Conservation (phyloP, 2,797 vertebrate species). For the Poecile montanus region DNA sequence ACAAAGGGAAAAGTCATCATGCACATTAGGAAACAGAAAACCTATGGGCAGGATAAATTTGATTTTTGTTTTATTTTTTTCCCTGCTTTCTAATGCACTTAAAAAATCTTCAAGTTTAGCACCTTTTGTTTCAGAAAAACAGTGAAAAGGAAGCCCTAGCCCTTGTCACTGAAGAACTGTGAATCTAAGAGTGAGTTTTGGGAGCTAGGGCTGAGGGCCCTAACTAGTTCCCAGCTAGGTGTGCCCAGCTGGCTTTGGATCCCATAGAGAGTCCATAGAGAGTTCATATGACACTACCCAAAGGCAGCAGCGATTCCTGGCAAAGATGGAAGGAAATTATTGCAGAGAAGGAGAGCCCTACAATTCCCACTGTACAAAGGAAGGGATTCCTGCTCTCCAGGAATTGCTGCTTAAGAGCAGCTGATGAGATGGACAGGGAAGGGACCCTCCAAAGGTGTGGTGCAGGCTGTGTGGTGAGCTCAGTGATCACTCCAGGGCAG, state of each 20-base stretch:
- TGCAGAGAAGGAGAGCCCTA: background rate
- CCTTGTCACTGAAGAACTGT: background rate
- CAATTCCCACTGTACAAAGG: background rate
- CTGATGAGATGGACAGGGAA: background rate
- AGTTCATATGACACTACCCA: background rate
- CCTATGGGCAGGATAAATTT: background rate
- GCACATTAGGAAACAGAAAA: background rate
- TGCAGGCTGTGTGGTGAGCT: background rate
- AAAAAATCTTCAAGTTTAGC: background rate
- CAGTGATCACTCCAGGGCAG: background rate
- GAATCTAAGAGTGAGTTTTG: background rate
- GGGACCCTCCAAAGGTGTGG: accelerated
- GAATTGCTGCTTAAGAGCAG: background rate
- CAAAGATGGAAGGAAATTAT: background rate
- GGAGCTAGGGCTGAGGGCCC: background rate
- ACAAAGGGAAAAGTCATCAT: background rate
- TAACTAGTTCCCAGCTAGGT: too few species aligned
- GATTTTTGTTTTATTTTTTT: background rate
- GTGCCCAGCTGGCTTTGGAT: background rate
- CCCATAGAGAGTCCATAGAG: background rate
- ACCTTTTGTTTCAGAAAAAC: background rate
- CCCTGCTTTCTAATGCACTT: background rate
- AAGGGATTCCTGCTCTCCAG: background rate
- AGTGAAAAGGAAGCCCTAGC: background rate
- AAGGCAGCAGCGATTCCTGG: background rate